Evolutionary conservation across 2,888 invertebrate species (phyloP), one percentile per base, ranked within the genome.

Genomic region (Agriopis marginaria): DNA sequence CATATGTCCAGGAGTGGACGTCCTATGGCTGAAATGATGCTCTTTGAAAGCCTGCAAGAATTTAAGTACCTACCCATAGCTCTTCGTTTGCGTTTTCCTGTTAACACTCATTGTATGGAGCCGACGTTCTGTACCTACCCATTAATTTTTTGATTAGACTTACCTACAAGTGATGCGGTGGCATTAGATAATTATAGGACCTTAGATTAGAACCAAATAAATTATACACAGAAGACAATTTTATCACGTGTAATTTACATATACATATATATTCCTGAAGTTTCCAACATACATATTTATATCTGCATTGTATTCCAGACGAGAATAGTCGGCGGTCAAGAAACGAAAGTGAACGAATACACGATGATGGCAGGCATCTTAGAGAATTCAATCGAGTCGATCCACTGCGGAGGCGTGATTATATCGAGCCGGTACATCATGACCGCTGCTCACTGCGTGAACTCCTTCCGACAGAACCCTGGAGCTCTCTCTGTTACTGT

Each of bases 281-380:
- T 23, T 23, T 23, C 17, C 17, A 23, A 23, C 17, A 23, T 23
- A 23, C 17, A 23, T 23, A 23, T 23, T 1, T 23, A 23, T 23
- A 23, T 23, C 17, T 23, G 12, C 32, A 32, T 7, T 10, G 23
- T 45, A 12, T 66, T 53, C 7, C 40, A 54, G 62, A 62, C n/a
- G 17, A 55, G 69, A 56, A 62, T 69, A 51, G 69, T 70, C 0
- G 66, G 66, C 23, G 70, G 70, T 1, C 47, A 59, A 54, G 66
- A 66, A 23, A 59, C 70, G 11, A 23, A n/a, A 39, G 7, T 11
- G 10, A 63, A 70, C 60, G 70, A 66, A 50, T 70, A 54, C 23
- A 39, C 66, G 0, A 70, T 70, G 70, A 62, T 70, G 66, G 66
- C 59, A 0, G 70, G 45, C 1, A 54, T 70, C 10, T 23, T 66